A percentile compares a stretch with the other conserved stretches of the same genome.
These are phyloP conservation scores for Sussaba pulchella DNA, from an alignment of 2,888 invertebrate genomes.

Conservation along the genomic window DNA sequence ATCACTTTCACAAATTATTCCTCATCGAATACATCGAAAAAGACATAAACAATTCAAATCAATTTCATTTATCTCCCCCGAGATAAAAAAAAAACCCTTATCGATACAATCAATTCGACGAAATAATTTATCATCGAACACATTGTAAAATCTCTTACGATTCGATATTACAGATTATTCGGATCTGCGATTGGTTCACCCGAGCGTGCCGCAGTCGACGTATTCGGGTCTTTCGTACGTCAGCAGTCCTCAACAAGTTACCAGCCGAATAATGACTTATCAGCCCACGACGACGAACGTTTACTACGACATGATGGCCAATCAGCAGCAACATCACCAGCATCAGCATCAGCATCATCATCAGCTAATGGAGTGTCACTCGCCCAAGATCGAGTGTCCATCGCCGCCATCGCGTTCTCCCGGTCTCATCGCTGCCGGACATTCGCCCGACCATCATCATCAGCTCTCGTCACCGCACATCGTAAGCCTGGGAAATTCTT, in stretches of 20 bases:
- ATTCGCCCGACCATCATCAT: slow-evolving; percentile 80
- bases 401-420: slow-evolving; percentile 79
- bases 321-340: slow-evolving; percentile 73
- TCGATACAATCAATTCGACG: too few relatives aligned
- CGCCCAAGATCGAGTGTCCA: slow-evolving; percentile 81
- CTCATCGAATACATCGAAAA: too few relatives aligned
- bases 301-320: slow-evolving; percentile 78
- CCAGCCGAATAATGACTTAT: slow-evolving; percentile 71
- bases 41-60: too few relatives aligned
- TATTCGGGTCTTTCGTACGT: slow-evolving; percentile 72
- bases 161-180: slow-evolving; percentile 60
- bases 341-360: slow-evolving; percentile 75
- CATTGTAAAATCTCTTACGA: not conserved
- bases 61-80: too few relatives aligned
- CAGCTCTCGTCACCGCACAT: slow-evolving; percentile 80
- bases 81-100: too few relatives aligned
- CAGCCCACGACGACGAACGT: slow-evolving; percentile 69
- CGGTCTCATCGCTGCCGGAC: slow-evolving; percentile 76
- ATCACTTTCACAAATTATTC: too few relatives aligned
- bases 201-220: slow-evolving; percentile 69
- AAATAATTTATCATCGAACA: not conserved
- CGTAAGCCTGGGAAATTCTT: slow-evolving; percentile 78
- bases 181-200: slow-evolving; percentile 76
- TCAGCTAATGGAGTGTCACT: slow-evolving; percentile 75
- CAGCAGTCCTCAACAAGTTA: slow-evolving; percentile 68